Conservation (phyloP, 2,888 invertebrate species). For the Actias luna region DNA sequence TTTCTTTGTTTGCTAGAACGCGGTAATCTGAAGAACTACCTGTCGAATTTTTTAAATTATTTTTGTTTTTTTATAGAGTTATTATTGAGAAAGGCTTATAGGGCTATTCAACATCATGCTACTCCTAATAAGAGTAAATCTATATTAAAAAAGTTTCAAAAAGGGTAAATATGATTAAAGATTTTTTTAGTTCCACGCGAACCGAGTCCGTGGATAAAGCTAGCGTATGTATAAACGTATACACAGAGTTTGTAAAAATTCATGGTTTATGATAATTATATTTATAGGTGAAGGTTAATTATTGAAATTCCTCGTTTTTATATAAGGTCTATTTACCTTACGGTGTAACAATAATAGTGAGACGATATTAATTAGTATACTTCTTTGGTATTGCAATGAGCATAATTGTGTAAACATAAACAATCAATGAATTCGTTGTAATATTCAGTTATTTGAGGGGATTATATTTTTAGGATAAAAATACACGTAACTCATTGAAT, state of each 20-base stretch:
- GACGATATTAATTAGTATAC: background rate
- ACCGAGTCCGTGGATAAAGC: too few relatives aligned
- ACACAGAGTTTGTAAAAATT: background rate
- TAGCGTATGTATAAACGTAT: background rate
- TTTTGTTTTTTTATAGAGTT: too few relatives aligned
- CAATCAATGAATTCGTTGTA: background rate
- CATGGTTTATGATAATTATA: constrained; percentile 10
- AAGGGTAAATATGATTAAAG: too few relatives aligned
- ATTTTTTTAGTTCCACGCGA: too few relatives aligned
- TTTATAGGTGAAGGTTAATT: constrained; percentile 13
- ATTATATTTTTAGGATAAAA: background rate
- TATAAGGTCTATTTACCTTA: constrained; percentile 13
- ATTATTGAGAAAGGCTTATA: too few relatives aligned
- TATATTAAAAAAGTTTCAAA: too few relatives aligned
- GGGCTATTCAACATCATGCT: too few relatives aligned
- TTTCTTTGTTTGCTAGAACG: too few relatives aligned
- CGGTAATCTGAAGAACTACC: too few relatives aligned
- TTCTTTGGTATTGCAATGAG: background rate
- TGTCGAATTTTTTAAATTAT: too few relatives aligned
- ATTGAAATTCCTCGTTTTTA: constrained; percentile 8
- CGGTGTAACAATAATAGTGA: constrained; percentile 6
- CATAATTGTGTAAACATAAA: background rate
- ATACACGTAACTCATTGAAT: background rate
- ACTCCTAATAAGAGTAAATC: too few relatives aligned
- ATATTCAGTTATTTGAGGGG: background rate